Evolutionary conservation across 2,888 invertebrate genomes (phyloP).

Genomic region (Drosophila atroscutellata): DNA sequence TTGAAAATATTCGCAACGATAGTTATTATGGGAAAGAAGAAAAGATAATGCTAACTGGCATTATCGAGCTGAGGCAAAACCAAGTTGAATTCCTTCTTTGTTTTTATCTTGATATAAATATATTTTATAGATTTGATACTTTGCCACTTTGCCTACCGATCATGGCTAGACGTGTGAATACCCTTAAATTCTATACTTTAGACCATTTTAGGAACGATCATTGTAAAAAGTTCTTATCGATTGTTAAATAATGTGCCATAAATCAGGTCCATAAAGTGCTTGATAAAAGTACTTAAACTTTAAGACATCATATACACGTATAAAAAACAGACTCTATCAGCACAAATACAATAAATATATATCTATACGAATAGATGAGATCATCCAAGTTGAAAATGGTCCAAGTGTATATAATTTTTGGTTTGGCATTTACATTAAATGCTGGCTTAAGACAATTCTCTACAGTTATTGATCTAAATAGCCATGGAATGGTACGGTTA

Average conservation of each 20-base stretch:
- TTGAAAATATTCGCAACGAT: not conserved
- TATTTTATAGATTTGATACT: not conserved
- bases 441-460: constrained; percentile 58
- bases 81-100: not conserved
- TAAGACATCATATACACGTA: too few species aligned
- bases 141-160: not conserved
- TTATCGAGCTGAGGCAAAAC: not conserved
- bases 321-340: not conserved
- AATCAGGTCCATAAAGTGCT: constrained; percentile 17
- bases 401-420: constrained; percentile 27
- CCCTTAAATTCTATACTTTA: not conserved
- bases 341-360: not conserved
- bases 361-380: constrained; percentile 17
- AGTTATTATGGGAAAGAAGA: too few species aligned
- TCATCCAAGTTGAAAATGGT: constrained; percentile 25
- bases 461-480: constrained; percentile 53
- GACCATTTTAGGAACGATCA: constrained; percentile 5
- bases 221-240: constrained; percentile 32
- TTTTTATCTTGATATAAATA: not conserved
- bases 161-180: not conserved
- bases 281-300: constrained; percentile 22
- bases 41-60: not conserved
- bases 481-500: constrained; percentile 30
- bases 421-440: constrained; percentile 73
- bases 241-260: constrained; percentile 15